phyloP scores from a whole-genome alignment of 2,888 invertebrate species.

The Lomographa bimaculata region DNA sequence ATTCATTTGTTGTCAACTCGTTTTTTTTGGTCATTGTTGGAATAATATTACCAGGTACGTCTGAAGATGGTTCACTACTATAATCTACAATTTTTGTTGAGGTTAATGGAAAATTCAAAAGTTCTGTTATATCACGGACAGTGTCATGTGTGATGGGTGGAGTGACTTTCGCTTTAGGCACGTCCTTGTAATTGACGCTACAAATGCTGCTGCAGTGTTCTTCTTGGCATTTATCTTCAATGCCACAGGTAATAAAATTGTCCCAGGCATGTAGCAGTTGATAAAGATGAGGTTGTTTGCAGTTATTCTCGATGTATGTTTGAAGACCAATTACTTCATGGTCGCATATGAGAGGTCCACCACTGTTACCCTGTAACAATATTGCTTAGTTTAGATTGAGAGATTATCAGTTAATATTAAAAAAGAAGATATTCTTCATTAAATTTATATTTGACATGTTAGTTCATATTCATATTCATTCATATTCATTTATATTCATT shows the following conservation, averaged over 20 bases:
- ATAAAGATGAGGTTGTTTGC: constrained; percentile 65
- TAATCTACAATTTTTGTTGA: not conserved
- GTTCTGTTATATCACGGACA: constrained; percentile 5
- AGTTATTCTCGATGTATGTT: constrained; percentile 63
- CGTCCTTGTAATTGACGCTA: constrained; percentile 56
- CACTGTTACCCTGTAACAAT: constrained; percentile 67
- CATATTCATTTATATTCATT: too few relatives aligned
- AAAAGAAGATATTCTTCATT: not conserved
- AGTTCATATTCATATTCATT: too few relatives aligned
- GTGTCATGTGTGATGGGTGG: constrained; percentile 2
- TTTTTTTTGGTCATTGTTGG: constrained; percentile 2
- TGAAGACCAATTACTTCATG: constrained; percentile 60
- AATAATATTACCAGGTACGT: too few relatives aligned
- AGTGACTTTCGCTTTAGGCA: constrained; percentile 1
- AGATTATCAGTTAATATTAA: too few relatives aligned
- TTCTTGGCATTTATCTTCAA: constrained; percentile 54
- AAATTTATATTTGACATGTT: too few relatives aligned
- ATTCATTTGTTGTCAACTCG: not conserved
- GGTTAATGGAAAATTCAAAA: constrained; percentile 3
- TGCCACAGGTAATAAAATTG: constrained; percentile 59
- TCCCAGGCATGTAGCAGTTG: constrained; percentile 62
- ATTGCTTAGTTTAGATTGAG: too few relatives aligned
- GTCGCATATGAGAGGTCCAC: constrained; percentile 70
- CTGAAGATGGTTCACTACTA: too few relatives aligned
- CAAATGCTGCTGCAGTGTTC: constrained; percentile 55